Base-by-base conservation (phyloP, 2,888 invertebrate species). In the Archips crataeganus region DNA sequence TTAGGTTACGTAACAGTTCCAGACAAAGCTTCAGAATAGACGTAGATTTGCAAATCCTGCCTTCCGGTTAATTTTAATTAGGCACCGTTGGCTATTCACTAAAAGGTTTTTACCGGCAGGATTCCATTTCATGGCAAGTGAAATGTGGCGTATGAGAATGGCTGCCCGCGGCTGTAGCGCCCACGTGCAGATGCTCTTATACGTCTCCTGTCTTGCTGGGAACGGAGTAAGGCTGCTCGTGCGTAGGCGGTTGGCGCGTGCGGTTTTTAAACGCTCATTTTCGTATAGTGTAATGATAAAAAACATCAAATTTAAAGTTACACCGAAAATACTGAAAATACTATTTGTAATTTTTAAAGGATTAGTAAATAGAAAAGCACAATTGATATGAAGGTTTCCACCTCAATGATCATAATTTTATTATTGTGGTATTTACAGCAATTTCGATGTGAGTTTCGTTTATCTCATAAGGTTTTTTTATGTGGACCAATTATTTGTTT, bases 131-230 rank as follows among this genome's bases (percentile, higher is more conserved):
- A 75, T 78, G 79, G 80, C 81, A 79, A 81, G 84, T 81, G 77
- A 80, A 77, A 79, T 76, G 78, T 75, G 75, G 80, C 79, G 77
- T 76, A 75, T 77, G 76, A 80, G 82, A 81, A 81, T 79, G 79
- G 79, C 74, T 61, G 85, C 92, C 88, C 74, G 79, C 71, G 92
- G 92, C 80, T 68, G 81, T 71, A 73, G 80, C 90, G 88, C 93
- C 93, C 89, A 93, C 93, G 86, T 84, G 76, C 79, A 81, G 86
- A 88, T 87, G 86, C 81, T 89, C 90, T 87, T 91, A 89, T 90
- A 89, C 88, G 89, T 92, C 90, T 90, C 87, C 87, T 89, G 91
- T 90, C 88, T 85, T 75, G 81, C 80, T 81, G 75, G 70, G 75
- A 82, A 84, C 79, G 80, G 79, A 78, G 76, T 82, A 71, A 88